Conservation (phyloP, 2,113 vertebrate species). For the Cygnus buccinator region DNA sequence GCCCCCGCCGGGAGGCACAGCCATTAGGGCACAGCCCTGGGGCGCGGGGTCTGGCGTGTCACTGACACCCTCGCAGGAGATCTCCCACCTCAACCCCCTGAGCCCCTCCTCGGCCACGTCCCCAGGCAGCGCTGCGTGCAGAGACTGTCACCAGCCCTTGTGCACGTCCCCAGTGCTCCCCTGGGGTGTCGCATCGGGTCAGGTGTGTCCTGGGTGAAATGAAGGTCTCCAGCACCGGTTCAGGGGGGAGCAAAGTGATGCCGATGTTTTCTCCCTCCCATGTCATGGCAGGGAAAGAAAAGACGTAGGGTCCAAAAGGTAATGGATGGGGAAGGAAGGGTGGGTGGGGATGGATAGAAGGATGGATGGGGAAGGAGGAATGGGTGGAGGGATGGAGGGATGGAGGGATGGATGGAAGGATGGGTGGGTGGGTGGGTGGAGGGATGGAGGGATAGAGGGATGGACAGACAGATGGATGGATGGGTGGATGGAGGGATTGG, state of each 20-base stretch:
- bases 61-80: fast-evolving
- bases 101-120: background rate
- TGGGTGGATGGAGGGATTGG: too few species aligned
- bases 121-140: fast-evolving
- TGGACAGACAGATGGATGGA: background rate
- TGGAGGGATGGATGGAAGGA: too few species aligned
- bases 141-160: background rate
- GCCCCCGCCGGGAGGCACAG: background rate
- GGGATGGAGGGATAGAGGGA: background rate
- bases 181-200: background rate
- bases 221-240: background rate
- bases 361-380: background rate
- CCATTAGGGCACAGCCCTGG: background rate
- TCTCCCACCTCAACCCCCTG: fast-evolving
- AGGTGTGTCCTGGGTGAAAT: background rate
- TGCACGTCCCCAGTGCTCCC: fast-evolving
- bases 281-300: background rate
- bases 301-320: background rate
- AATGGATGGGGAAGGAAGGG: background rate
- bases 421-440: too few species aligned
- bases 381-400: background rate
- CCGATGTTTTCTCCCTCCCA: fast-evolving
- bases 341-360: background rate
- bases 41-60: fast-evolving
- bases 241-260: background rate